Percentiles rank a stretch among this genome's conserved stretches.
These are phyloP conservation scores for Oithona nana DNA, from an alignment of 2,888 invertebrate genomes.

Conservation along the genomic window DNA sequence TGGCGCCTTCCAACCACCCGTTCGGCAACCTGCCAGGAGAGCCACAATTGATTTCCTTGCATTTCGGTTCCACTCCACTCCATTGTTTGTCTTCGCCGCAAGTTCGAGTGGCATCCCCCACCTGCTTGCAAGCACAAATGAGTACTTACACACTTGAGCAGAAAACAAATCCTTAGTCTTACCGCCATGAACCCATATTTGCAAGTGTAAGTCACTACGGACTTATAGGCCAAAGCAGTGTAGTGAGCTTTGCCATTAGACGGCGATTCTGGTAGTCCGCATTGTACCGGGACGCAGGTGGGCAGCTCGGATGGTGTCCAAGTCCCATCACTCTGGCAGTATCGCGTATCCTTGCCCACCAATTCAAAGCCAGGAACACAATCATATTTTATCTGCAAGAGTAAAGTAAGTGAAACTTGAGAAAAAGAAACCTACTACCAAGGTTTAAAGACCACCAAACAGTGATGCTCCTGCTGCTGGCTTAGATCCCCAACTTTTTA, in stretches of 20 bases:
- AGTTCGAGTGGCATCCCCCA: slow-evolving; percentile 69
- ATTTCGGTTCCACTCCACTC: slow-evolving; percentile 75
- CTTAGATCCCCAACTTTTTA: too few species aligned
- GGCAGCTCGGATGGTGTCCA: slow-evolving; percentile 28
- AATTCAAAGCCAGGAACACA: slow-evolving; percentile 83
- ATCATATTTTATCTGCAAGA: slow-evolving; percentile 71
- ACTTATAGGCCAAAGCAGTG: slow-evolving; percentile 80
- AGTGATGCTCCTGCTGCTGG: too few species aligned
- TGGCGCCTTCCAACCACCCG: slow-evolving; percentile 52
- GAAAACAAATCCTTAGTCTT: too few species aligned
- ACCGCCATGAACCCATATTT: slow-evolving; percentile 76
- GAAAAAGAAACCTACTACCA: too few species aligned
- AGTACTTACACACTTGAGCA: too few species aligned
- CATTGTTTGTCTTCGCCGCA: slow-evolving; percentile 88
- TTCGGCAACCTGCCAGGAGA: slow-evolving; percentile 63
- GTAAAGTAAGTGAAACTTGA: too few species aligned
- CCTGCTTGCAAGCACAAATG: too few species aligned
- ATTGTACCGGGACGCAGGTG: slow-evolving; percentile 72
- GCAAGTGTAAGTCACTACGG: slow-evolving; percentile 86
- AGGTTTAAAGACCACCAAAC: too few species aligned
- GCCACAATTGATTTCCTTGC: slow-evolving; percentile 95
- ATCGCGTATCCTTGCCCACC: slow-evolving; percentile 66
- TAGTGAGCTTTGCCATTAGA: slow-evolving; percentile 79
- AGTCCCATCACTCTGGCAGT: slow-evolving; percentile 79
- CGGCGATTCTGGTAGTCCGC: slow-evolving; percentile 75